Evolutionary conservation across 2,113 vertebrate genomes (phyloP).

Genomic region (Antennarius striatus): DNA sequence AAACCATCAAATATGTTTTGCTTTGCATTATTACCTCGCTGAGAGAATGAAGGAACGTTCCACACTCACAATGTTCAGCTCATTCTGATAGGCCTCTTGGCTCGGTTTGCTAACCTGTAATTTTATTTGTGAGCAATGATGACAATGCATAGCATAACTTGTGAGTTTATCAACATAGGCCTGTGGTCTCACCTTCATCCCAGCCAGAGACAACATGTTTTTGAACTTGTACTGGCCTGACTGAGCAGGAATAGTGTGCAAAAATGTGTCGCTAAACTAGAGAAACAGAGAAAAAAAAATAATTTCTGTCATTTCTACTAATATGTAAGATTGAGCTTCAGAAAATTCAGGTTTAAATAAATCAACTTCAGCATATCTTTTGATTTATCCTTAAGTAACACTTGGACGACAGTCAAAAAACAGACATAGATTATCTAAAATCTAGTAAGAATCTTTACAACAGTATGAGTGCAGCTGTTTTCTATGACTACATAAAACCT

Average conservation of each 20-base stretch:
- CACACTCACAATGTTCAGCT: slow-evolving; percentile 96
- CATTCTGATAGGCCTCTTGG: slow-evolving; percentile 95
- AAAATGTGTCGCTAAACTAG: slow-evolving; percentile 93
- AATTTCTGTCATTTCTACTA: not conserved
- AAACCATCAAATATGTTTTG: not conserved
- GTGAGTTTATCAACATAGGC: not conserved
- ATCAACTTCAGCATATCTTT: too few relatives aligned
- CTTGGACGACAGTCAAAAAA: not conserved
- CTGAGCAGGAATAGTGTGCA: slow-evolving; percentile 92
- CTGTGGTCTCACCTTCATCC: slow-evolving; percentile 89
- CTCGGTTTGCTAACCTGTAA: slow-evolving; percentile 93
- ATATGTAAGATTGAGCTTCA: too few relatives aligned
- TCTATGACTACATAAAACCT: too few relatives aligned
- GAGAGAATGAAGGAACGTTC: slow-evolving; percentile 98
- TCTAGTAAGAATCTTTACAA: not conserved
- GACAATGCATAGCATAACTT: not conserved
- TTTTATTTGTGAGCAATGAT: slow-evolving; percentile 24
- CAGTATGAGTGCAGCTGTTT: not conserved
- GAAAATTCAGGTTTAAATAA: too few relatives aligned
- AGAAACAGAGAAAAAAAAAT: slow-evolving; percentile 24
- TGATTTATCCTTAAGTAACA: too few relatives aligned
- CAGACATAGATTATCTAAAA: not conserved
- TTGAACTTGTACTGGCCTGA: slow-evolving; percentile 95
- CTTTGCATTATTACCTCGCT: slow-evolving; percentile 82
- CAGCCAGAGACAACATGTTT: slow-evolving; percentile 91